A percentile compares a stretch with the other conserved stretches of the same genome.
phyloP scores from a whole-genome alignment of 1,140 invertebrate species.

The Scaptodrosophila lebanonensis region DNA sequence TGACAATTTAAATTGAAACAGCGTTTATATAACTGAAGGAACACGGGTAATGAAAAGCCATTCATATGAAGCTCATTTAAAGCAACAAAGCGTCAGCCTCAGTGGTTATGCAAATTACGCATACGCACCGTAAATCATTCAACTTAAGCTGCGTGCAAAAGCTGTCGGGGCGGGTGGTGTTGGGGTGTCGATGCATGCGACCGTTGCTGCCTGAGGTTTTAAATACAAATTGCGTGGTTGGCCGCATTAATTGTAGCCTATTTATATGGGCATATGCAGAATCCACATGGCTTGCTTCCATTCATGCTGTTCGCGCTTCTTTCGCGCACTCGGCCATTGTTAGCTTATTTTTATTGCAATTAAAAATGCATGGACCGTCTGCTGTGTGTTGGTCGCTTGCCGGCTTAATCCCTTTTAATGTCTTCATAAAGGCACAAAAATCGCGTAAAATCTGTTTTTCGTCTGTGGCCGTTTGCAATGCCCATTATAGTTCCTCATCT shows the following conservation, averaged over 20 bases:
- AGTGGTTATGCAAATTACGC: slow-evolving; percentile 39
- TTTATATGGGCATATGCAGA: slow-evolving; percentile 38
- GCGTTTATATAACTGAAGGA: too few relatives aligned
- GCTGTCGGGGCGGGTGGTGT: too few relatives aligned
- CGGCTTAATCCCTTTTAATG: neutral
- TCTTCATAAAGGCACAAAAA: neutral
- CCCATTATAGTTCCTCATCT: too few relatives aligned
- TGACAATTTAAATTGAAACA: too few relatives aligned
- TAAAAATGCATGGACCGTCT: slow-evolving; percentile 27
- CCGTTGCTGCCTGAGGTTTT: too few relatives aligned
- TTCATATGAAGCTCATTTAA: slow-evolving; percentile 29
- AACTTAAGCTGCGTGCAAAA: slow-evolving; percentile 34
- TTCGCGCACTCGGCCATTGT: too few relatives aligned
- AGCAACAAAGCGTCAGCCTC: slow-evolving; percentile 17
- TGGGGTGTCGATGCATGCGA: too few relatives aligned
- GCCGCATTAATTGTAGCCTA: slow-evolving; percentile 49
- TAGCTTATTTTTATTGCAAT: slow-evolving; percentile 40
- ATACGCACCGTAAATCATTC: slow-evolving; percentile 59
- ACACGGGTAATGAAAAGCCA: too few relatives aligned
- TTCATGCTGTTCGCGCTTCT: slow-evolving; percentile 10
- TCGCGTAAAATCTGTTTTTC: too few relatives aligned
- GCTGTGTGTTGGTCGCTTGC: neutral
- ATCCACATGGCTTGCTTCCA: slow-evolving; percentile 1
- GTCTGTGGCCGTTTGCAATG: too few relatives aligned
- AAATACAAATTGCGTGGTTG: slow-evolving; percentile 50